Conservation (phyloP, 1,140 invertebrate species). For the Drosophila setifemur region DNA sequence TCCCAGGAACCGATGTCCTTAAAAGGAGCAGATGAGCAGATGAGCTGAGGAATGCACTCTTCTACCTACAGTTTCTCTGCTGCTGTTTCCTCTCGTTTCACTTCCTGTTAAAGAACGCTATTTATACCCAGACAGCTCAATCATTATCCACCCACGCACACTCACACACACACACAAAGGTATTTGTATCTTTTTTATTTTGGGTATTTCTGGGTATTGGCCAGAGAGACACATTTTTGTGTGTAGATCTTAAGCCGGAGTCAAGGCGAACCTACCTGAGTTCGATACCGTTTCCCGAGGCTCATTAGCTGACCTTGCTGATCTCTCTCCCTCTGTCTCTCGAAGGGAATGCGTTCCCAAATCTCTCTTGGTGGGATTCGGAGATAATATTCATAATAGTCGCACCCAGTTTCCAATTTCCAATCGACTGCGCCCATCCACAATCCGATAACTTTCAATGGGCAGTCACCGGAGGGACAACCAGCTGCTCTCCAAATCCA, state of each 20-base stretch:
- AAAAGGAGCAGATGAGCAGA: neutral
- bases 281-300: conserved; percentile 9
- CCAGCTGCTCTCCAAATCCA: conserved; percentile 43
- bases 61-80: conserved; percentile 29
- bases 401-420: conserved; percentile 57
- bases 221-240: conserved; percentile 12
- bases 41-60: neutral
- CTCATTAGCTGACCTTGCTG: conserved; percentile 28
- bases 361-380: neutral
- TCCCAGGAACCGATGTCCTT: conserved; percentile 17
- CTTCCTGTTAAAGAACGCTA: conserved; percentile 60
- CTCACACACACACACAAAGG: conserved; percentile 4
- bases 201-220: conserved; percentile 47
- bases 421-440: conserved; percentile 39
- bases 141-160: conserved; percentile 30
- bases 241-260: conserved; percentile 50
- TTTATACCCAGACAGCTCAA: conserved; percentile 60
- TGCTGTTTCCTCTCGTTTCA: conserved; percentile 44
- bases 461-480: conserved; percentile 26
- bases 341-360: conserved; percentile 2
- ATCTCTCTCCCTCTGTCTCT: conserved; percentile 23
- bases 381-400: conserved; percentile 2
- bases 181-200: conserved; percentile 21
- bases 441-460: conserved; percentile 52
- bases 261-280: conserved; percentile 72